Evolutionary conservation across 2,888 invertebrate species (phyloP), one percentile per base, ranked within the genome.

Genomic region (Athalia cordata): DNA sequence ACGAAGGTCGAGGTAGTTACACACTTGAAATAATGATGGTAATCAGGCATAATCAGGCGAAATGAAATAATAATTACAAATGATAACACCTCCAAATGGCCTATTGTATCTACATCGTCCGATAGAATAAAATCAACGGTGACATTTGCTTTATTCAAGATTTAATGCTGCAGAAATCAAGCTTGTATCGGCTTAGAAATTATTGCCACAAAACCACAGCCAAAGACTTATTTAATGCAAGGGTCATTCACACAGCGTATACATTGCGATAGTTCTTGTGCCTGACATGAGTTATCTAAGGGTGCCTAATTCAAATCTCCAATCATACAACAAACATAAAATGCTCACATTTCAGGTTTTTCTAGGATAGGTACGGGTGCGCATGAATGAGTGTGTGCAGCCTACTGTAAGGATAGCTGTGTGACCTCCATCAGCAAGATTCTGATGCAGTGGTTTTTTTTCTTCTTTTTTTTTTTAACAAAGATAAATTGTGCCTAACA

Each of bases 1-100:
- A 83, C 83, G 82, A 80, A 81, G 29, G 0, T 29, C 29, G 79
- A 82, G 77, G 67, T 79, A 78, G 66, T 80, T 11, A 64, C 80
- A 81, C 80, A 80, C 55, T 66, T 78, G 68, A 70, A 80, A 65
- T 62, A n/a, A 13, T 43, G 29, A 50, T n/a, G 8, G 8, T 68
- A 70, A 70, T 45, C 29, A 29, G 29, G 29, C 29, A 29, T 29
- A 29, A 29, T 29, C 13, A 13, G 43, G 43, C 15, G 15, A n/a
- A 0, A 43, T 15, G 52, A 64, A 50, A 29, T 47, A 62, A 47
- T 13, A 62, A 29, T 11, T 61, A 61, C 75, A 75, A 29, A 29
- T 29, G 29, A 29, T 29, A 29, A 29, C 29, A 29, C 29, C 29
- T 29, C 29, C 29, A 29, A 29, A 29, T 29, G 29, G 29, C 29